Evolutionary conservation across 2,113 vertebrate genomes (phyloP).

Genomic region (Poecile atricapillus): DNA sequence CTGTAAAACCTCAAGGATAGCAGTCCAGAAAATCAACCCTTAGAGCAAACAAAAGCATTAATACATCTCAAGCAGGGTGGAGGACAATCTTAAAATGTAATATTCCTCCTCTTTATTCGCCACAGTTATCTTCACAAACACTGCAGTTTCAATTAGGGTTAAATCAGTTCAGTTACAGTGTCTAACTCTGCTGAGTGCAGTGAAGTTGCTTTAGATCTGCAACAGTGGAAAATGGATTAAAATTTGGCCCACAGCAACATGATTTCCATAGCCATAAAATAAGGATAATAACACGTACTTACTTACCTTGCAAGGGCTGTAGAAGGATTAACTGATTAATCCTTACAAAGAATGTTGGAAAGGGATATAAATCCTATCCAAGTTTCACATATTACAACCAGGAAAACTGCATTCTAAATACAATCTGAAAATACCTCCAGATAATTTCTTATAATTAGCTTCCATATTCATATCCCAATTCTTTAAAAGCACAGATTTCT

Average conservation of each 20-base stretch:
- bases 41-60: constrained; percentile 5
- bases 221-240: constrained; percentile 38
- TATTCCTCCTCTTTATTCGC: not conserved
- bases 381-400: not conserved
- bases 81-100: not conserved
- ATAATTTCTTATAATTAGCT: not conserved
- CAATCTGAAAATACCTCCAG: not conserved
- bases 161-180: constrained; percentile 22
- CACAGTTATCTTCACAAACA: not conserved
- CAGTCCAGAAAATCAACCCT: not conserved
- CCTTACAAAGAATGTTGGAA: constrained; percentile 19
- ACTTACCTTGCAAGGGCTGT: constrained; percentile 33
- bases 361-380: not conserved
- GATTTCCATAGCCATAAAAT: constrained; percentile 9
- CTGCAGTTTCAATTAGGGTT: not conserved
- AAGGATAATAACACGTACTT: constrained; percentile 34
- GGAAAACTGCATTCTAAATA: constrained; percentile 15
- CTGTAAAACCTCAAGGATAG: not conserved
- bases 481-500: not conserved
- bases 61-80: not conserved
- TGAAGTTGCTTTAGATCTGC: constrained; percentile 15
- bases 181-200: constrained; percentile 9
- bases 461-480: not conserved
- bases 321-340: constrained; percentile 59
- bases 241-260: constrained; percentile 24